phyloP scores from a whole-genome alignment of 2,797 vertebrate genomes.

The Paedocypris micromegethes region DNA sequence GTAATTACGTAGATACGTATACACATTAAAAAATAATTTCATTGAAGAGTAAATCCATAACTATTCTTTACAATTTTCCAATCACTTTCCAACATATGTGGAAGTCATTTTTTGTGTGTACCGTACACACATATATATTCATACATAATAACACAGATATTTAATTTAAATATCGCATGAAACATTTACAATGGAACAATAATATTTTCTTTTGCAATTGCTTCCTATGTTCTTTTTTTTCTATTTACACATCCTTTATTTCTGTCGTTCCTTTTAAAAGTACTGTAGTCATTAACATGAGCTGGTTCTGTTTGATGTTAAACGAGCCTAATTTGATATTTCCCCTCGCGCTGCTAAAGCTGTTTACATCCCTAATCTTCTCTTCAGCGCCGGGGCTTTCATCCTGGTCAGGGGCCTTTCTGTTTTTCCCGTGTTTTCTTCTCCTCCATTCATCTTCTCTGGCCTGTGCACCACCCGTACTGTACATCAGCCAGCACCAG shows the following conservation, averaged over 20 bases:
- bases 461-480: conserved; percentile 36
- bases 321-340: conserved; percentile 64
- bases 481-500: conserved; percentile 2
- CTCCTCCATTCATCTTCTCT: conserved; percentile 47
- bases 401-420: conserved; percentile 66
- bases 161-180: no score
- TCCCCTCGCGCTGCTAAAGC: conserved; percentile 67
- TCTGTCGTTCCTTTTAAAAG: conserved; percentile 12
- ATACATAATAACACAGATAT: no score
- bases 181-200: no score
- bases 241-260: background rate
- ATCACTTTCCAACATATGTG: no score
- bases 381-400: conserved; percentile 70
- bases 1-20: no score
- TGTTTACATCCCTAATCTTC: conserved; percentile 75
- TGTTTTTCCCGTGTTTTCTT: conserved; percentile 41
- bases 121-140: no score
- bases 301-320: conserved; percentile 69
- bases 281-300: conserved; percentile 41
- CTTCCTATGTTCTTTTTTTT: no score
- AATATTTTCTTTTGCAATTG: no score
- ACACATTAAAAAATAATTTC: no score
- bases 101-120: no score
- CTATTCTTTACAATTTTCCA: no score
- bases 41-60: no score